These are phyloP conservation scores for Diorhabda carinulata DNA, from an alignment of 1,140 invertebrate species.

Conservation along the genomic window DNA sequence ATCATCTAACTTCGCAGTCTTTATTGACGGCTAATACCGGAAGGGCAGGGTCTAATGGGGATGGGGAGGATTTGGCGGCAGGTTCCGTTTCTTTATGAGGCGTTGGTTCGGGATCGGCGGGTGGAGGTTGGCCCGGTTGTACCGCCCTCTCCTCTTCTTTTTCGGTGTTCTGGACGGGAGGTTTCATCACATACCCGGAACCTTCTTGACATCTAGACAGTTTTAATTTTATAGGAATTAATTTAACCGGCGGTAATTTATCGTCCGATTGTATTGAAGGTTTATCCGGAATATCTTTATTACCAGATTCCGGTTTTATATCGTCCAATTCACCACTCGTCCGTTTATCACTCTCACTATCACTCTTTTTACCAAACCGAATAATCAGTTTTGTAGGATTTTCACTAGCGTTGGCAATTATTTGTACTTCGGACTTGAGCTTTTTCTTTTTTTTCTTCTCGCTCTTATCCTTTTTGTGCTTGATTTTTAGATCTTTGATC, in stretches of 20 bases:
- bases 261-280: constrained; percentile 10
- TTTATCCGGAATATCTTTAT: constrained; percentile 1
- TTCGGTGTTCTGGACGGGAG: constrained; percentile 30
- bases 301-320: background rate
- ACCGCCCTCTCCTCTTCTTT: constrained; percentile 38
- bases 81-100: constrained; percentile 8
- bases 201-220: constrained; percentile 72
- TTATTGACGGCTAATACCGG: constrained; percentile 62
- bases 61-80: constrained; percentile 22
- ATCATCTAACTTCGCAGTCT: constrained; percentile 85
- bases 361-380: constrained; percentile 50
- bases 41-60: constrained; percentile 25
- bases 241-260: constrained; percentile 47
- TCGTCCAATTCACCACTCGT: constrained; percentile 27
- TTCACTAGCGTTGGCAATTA: constrained; percentile 56
- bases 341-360: constrained; percentile 28
- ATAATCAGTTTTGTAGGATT: constrained; percentile 68
- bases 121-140: constrained; percentile 34
- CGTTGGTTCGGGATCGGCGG: constrained; percentile 17
- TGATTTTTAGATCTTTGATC: constrained; percentile 68
- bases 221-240: constrained; percentile 77
- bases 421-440: constrained; percentile 53
- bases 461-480: constrained; percentile 60
- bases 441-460: constrained; percentile 66
- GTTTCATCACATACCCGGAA: constrained; percentile 59